These are phyloP conservation scores for Meloidogyne floridensis DNA, from an alignment of 1,140 invertebrate species.

Conservation along the genomic window DNA sequence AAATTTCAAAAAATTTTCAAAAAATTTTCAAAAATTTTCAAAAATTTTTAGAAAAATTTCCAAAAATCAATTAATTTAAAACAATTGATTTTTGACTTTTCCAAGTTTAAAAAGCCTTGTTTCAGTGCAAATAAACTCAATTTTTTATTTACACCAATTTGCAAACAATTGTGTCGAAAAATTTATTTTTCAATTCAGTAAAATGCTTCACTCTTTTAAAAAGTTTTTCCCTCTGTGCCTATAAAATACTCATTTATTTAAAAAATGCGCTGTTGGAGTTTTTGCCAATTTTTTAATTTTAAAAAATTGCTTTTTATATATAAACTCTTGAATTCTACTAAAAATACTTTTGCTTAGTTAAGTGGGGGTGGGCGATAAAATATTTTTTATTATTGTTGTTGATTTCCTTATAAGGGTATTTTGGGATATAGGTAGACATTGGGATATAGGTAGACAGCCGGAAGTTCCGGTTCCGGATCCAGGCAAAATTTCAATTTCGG, in stretches of 20 bases:
- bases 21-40: too few species aligned
- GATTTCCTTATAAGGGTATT: too few species aligned
- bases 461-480: too few species aligned
- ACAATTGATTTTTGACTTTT: slow-evolving; percentile 2
- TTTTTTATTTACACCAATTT: not conserved
- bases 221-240: not conserved
- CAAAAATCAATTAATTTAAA: not conserved
- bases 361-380: too few species aligned
- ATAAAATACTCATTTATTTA: not conserved
- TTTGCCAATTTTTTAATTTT: not conserved
- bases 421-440: too few species aligned
- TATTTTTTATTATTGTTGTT: too few species aligned
- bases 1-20: too few species aligned
- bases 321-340: not conserved
- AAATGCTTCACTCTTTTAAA: not conserved
- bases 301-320: not conserved
- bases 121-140: not conserved
- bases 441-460: too few species aligned
- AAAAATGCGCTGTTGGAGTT: slow-evolving; percentile 2
- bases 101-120: not conserved
- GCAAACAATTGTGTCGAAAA: not conserved
- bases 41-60: too few species aligned
- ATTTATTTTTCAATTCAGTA: not conserved
- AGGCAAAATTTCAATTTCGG: too few species aligned
- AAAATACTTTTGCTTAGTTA: not conserved